Evolutionary conservation across 2,888 invertebrate genomes (phyloP).

Genomic region (Scaptomyza tumidula): DNA sequence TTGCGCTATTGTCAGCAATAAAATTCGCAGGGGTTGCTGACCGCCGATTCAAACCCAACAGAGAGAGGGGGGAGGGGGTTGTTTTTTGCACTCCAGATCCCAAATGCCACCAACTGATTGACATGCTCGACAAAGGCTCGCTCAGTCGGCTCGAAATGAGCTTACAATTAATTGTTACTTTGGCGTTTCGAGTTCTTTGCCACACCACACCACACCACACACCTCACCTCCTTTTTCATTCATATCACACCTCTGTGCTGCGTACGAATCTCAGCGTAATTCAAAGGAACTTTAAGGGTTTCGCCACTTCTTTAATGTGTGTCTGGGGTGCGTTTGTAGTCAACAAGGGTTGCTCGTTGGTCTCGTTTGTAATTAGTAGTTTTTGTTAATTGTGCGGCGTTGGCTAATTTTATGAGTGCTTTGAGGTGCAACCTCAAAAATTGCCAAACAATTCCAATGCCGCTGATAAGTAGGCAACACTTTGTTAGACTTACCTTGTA

Average conservation of each 20-base stretch:
- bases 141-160: conserved; percentile 58
- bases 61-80: background rate
- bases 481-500: conserved; percentile 47
- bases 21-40: conserved; percentile 59
- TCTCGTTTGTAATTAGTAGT: conserved; percentile 66
- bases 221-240: background rate
- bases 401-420: conserved; percentile 63
- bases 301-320: conserved; percentile 44
- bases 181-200: conserved; percentile 31
- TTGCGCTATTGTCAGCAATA: conserved; percentile 75
- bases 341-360: conserved; percentile 20
- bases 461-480: conserved; percentile 31
- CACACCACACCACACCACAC: background rate
- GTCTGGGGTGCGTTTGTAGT: conserved; percentile 30
- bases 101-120: conserved; percentile 54
- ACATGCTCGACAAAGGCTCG: conserved; percentile 62
- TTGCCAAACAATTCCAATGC: conserved; percentile 40
- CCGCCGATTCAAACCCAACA: conserved; percentile 1
- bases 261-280: conserved; percentile 52
- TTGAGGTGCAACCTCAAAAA: conserved; percentile 49
- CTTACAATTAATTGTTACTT: conserved; percentile 76
- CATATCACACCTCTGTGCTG: background rate
- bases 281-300: conserved; percentile 49
- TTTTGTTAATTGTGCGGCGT: conserved; percentile 59
- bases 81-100: conserved; percentile 14